phyloP scores from a whole-genome alignment of 2,888 invertebrate species.

The Lapara coniferarum region DNA sequence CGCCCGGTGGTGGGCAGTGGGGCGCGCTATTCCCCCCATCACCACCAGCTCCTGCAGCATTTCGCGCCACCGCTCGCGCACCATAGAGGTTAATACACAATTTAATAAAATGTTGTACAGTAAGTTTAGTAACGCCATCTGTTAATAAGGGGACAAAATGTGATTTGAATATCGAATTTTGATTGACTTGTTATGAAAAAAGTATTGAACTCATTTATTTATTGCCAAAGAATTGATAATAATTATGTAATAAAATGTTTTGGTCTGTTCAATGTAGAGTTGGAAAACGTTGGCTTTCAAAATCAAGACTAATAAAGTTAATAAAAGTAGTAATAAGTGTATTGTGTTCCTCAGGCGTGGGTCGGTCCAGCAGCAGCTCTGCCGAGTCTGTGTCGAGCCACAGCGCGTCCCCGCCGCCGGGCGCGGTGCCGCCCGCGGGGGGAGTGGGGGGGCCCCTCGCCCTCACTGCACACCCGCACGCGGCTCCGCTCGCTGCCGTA shows the following conservation, averaged over 20 bases:
- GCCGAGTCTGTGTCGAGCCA: conserved; percentile 90
- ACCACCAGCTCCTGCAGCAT: conserved; percentile 71
- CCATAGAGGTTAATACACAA: conserved; percentile 40
- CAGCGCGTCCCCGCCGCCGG: conserved; percentile 73
- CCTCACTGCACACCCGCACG: conserved; percentile 81
- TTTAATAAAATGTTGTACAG: not conserved
- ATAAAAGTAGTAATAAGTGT: not conserved
- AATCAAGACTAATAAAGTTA: too few species aligned
- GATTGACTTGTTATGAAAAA: too few species aligned
- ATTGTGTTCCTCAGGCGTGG: conserved; percentile 19
- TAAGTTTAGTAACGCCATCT: not conserved
- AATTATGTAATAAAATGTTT: too few species aligned
- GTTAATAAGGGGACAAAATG: not conserved
- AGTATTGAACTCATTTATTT: too few species aligned
- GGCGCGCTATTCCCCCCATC: conserved; percentile 70
- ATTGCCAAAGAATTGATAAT: too few species aligned
- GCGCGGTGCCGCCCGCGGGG: not conserved
- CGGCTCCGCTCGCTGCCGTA: conserved; percentile 24
- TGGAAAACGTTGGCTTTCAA: too few species aligned
- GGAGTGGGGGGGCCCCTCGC: conserved; percentile 19
- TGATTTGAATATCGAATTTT: too few species aligned
- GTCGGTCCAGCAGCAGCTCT: conserved; percentile 86
- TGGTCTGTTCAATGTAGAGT: too few species aligned
- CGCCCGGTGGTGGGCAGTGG: conserved; percentile 30
- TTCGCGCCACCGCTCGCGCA: conserved; percentile 84